These are phyloP conservation scores for Struthidea cinerea DNA, from an alignment of 2,113 vertebrate genomes.

Conservation along the genomic window DNA sequence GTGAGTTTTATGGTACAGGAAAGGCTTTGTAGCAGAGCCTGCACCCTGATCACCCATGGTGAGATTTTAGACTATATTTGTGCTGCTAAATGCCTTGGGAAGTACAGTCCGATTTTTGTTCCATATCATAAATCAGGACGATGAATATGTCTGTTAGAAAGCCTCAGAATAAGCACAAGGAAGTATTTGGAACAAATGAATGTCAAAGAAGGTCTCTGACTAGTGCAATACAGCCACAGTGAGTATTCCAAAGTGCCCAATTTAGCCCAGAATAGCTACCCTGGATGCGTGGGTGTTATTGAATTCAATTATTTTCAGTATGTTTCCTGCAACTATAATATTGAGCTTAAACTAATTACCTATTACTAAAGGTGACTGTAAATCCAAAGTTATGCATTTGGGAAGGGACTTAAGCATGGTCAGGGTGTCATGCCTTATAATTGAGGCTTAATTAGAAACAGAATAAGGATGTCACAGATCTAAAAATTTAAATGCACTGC, in stretches of 20 bases:
- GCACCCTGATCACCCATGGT: not conserved
- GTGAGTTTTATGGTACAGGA: not conserved
- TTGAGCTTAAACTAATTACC: slow-evolving; percentile 11
- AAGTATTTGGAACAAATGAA: not conserved
- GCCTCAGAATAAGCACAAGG: not conserved
- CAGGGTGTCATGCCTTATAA: not conserved
- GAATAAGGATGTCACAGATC: not conserved
- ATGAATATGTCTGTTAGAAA: not conserved
- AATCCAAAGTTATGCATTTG: not conserved
- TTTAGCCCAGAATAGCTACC: not conserved
- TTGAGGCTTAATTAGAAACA: slow-evolving; percentile 21
- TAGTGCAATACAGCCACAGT: not conserved
- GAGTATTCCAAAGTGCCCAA: not conserved
- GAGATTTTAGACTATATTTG: not conserved
- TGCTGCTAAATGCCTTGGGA: not conserved
- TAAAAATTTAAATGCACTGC: not conserved
- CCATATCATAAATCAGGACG: not conserved
- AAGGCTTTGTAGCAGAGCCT: not conserved
- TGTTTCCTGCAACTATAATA: not conserved
- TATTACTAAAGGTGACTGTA: not conserved
- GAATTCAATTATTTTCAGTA: not conserved
- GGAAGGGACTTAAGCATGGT: not conserved
- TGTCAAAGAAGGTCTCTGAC: not conserved
- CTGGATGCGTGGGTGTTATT: not conserved
- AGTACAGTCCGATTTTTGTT: not conserved